Evolutionary conservation across 2,113 vertebrate genomes (phyloP), one percentile per base, ranked within the genome.

Genomic region (Clarias batrachus): DNA sequence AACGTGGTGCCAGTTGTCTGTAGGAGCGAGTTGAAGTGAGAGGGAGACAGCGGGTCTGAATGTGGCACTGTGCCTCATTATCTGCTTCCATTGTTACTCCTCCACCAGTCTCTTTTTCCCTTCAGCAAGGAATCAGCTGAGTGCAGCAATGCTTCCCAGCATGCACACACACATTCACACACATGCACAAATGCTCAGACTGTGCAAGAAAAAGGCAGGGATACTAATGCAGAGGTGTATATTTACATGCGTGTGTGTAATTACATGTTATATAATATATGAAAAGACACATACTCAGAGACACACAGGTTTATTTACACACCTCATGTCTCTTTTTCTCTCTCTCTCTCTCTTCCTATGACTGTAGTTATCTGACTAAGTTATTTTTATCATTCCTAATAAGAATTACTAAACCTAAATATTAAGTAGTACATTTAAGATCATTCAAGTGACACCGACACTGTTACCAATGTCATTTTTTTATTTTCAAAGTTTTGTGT

Each of bases 401-500:
- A 52, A 25, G 16, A 30, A 93, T 94, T 93, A 92, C 89, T 86
- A 85, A 91, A 90, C 52, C 91, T 92, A 91, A 27, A 1, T 85
- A 10, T 48, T 48, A 48, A 41, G 41, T 21, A 17, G 2, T 74
- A 60, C 14, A 60, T 33, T 60, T 60, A 74, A 60, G 54, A 21
- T 84, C 56, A 60, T 89, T 91, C 87, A 88, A 92, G 92, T 91
- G 89, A 93, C 91, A 91, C 52, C 19, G 76, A 52, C 19, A 76
- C 23, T 82, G 91, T 89, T 93, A 93, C 89, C 90, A 92, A 91
- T 68, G 13, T 56, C 5, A 13, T 92, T 90, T 89, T 83, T 90
- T 91, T 90, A 90, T 92, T 91, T 92, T 93, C 92, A 92, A 90
- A 91, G 87, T 88, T 70, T 84, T 70, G 88, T 90, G 41, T 14